These are phyloP conservation scores for Agrotis clavis DNA, from an alignment of 2,888 invertebrate species.

Conservation along the genomic window DNA sequence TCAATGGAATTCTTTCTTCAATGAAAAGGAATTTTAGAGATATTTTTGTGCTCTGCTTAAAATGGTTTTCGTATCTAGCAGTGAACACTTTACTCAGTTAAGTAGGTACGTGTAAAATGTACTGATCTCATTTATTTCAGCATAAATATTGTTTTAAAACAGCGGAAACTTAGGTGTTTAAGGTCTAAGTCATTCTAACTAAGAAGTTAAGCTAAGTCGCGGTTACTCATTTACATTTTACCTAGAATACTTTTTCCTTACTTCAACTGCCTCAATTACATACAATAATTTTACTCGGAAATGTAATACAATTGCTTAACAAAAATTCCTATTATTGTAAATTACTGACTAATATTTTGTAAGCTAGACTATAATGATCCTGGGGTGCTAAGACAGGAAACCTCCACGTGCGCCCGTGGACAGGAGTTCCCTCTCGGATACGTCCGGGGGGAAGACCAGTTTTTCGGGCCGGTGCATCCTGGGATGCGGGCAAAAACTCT, in stretches of 20 bases:
- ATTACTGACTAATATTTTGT: neutral
- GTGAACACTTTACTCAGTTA: conserved; percentile 28
- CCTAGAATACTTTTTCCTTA: neutral
- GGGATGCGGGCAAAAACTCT: no score
- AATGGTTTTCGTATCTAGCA: conserved; percentile 39
- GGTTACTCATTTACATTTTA: conserved; percentile 13
- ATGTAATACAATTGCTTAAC: neutral
- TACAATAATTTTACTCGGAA: conserved; percentile 1
- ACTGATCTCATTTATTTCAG: conserved; percentile 4
- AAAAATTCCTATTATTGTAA: neutral
- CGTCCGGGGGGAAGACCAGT: no score
- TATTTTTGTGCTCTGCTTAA: conserved; percentile 45
- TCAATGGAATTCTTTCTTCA: conserved; percentile 56
- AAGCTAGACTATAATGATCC: no score
- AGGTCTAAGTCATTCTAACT: neutral
- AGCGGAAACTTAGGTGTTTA: neutral
- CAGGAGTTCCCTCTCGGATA: no score
- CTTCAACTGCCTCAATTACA: neutral
- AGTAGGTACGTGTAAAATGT: conserved; percentile 1
- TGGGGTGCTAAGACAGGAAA: no score
- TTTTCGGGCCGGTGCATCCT: no score
- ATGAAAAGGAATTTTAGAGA: conserved; percentile 51
- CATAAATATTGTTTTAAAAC: conserved; percentile 6
- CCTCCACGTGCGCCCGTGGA: no score
- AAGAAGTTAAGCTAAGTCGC: neutral